Evolutionary conservation across 2,888 invertebrate species (phyloP), one percentile per base, ranked within the genome.

Genomic region (Romanomermis culicivorax): DNA sequence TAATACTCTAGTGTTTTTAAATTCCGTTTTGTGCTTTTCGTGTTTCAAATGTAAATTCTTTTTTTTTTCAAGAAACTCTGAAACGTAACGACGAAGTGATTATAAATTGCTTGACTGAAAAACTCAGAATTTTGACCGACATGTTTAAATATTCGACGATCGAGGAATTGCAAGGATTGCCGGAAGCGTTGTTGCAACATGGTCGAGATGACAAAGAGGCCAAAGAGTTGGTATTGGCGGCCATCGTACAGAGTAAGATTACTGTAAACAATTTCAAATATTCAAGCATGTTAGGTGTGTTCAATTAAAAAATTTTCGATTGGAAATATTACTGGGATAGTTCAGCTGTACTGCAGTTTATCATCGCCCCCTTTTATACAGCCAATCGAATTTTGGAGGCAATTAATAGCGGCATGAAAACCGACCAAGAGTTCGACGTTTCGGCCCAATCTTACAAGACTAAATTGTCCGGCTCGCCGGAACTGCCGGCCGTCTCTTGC

Each of bases 341-440:
- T n/a, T n/a, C n/a, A n/a, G n/a, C n/a, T n/a, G n/a, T n/a, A n/a
- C n/a, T n/a, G n/a, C n/a, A n/a, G n/a, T n/a, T n/a, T n/a, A n/a
- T n/a, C n/a, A n/a, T n/a, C n/a, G n/a, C n/a, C n/a, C n/a, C n/a
- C 52, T 56, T 48, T 45, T 29, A 50, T 52, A 48, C 55, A 55
- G 60, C 66, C 61, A 72, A 69, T 62, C 60, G 69, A 58, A 59
- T 68, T 24, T 55, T 63, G 49, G 64, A 64, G 45, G 62, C 61
- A 42, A 64, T 64, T 29, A 64, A 64, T 49, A 61, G 63, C 36
- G 59, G 61, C 55, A 45, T n/a, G 26, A 1, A n/a, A 4, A 1
- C 29, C 4, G 7, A 61, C 52, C 63, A 64, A 20, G 58, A 58
- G 29, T 59, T 60, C 52, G 62, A 62, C 17, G 57, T 57, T 23